Evolutionary conservation across 1,140 invertebrate genomes (phyloP), one percentile per base, ranked within the genome.

Genomic region (Radopholus similis): DNA sequence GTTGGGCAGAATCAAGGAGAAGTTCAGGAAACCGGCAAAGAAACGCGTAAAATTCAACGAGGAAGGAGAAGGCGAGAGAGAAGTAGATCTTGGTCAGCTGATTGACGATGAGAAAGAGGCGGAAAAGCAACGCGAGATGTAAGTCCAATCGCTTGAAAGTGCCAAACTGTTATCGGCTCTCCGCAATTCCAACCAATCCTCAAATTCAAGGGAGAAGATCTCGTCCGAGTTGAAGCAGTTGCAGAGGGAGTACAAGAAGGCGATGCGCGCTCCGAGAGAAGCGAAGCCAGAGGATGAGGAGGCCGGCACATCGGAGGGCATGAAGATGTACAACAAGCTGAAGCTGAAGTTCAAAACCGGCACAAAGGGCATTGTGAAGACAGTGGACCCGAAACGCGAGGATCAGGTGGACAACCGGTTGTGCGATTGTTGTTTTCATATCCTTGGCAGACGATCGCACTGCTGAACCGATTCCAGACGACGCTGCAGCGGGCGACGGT

Each of bases 381-480:
- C 89, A 73, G 91, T 80, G 57, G 80, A 83, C 21, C 65, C 80
- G 34, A 79, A 78, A 35, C 73, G 87, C 23, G 86, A 88, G 74
- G 80, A 77, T 5, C 74, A 77, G 64, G 75, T 77, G 4, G 26
- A 62, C n/a, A n/a, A n/a, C n/a, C 4, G 15, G 11, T 38, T 64
- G 15, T 40, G n/a, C 11, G 15, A 15, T 9, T 30, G 44, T 44
- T 62, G 9, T n/a, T 60, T 26, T 11, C 30, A 49, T 26, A 51
- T 3, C 47, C 21, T 37, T 66, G 71, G 67, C 54, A 83, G 47
- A 94, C 92, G 0, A 83, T 93, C 49, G 84, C 88, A 37, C 78
- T 95, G 30, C 83, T 96, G 42, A 87, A 88, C 0, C 91, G 91
- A 83, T 96, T 97, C 78, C 44, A 66, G 58, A 89, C 89, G 81